These are phyloP conservation scores for Pomatostomus ruficeps DNA, from an alignment of 2,113 vertebrate genomes.

Conservation along the genomic window DNA sequence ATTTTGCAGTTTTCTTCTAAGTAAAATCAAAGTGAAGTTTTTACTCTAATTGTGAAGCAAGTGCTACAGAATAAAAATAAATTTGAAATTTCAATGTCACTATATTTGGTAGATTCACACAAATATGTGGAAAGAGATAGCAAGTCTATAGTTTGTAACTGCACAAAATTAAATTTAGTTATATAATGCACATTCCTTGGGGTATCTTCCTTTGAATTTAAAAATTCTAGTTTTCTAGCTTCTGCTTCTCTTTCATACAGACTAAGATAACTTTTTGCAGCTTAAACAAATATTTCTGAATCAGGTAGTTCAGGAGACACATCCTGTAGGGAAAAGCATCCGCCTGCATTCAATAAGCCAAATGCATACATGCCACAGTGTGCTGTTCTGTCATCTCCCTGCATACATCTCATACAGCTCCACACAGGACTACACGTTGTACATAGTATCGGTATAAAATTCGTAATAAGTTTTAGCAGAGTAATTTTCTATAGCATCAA, in stretches of 20 bases:
- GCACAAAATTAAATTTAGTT: constrained; percentile 2
- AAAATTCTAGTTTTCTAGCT: background rate
- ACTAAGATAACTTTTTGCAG: background rate
- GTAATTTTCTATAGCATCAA: constrained; percentile 7
- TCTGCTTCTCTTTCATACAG: background rate
- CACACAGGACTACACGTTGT: background rate
- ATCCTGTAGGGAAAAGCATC: background rate
- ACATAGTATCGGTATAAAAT: background rate
- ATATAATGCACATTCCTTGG: background rate
- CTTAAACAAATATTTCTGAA: constrained; percentile 7
- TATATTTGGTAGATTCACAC: background rate
- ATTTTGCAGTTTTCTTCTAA: background rate
- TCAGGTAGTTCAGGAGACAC: background rate
- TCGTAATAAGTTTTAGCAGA: constrained; percentile 14
- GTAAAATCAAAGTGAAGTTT: background rate
- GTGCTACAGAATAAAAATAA: background rate
- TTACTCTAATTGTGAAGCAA: constrained; percentile 10
- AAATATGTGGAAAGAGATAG: background rate
- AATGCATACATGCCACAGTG: background rate
- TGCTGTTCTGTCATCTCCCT: background rate
- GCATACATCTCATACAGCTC: background rate
- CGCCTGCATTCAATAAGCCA: background rate
- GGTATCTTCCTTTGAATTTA: constrained; percentile 9
- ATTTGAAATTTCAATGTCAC: constrained; percentile 27
- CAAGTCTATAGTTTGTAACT: background rate